Evolutionary conservation across 2,113 vertebrate genomes (phyloP), one percentile per base, ranked within the genome.

Genomic region (Mesoclemmys tuberculata): DNA sequence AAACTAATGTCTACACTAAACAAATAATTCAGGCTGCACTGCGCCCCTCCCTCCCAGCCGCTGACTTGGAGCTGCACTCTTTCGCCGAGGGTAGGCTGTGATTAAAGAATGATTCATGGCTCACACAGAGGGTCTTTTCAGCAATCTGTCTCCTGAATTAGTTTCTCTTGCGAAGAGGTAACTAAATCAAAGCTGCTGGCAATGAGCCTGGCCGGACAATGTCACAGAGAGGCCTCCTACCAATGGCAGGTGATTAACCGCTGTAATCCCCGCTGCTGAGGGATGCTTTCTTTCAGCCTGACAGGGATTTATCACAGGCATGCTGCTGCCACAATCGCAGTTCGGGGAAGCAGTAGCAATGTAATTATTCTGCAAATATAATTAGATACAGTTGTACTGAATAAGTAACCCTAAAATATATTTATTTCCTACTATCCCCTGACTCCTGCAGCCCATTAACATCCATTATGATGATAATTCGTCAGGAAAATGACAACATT

Each of bases 91-190:
- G 92, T 86, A 96, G 92, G 95, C 97, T 98, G 97, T 98, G 98
- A 99, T 98, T 99, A 98, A 98, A 98, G 98, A 98, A 98, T 99
- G 99, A 99, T 99, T 99, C 98, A 98, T 97, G 97, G 93, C 93
- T 38, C 64, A 94, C 97, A 84, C 78, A 71, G 96, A 98, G 98
- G 97, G 96, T 97, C 98, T 97, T 97, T 98, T 96, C 98, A 97
- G 98, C 97, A 96, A 98, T 98, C 98, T 49, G 88, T 98, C 98
- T 98, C 95, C 90, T 96, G 97, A 97, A 98, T 98, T 96, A 97
- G 98, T 94, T 98, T 98, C 98, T 98, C 92, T 97, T 27, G 90
- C 6, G 95, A 97, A 90, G 97, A 97, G 97, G 98, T 97, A 97
- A 98, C 98, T 98, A 98, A 98, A 98, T 98, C 98, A 98, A 97